Evolutionary conservation across 1,140 invertebrate genomes (phyloP).

Genomic region (Procambarus virginalis): DNA sequence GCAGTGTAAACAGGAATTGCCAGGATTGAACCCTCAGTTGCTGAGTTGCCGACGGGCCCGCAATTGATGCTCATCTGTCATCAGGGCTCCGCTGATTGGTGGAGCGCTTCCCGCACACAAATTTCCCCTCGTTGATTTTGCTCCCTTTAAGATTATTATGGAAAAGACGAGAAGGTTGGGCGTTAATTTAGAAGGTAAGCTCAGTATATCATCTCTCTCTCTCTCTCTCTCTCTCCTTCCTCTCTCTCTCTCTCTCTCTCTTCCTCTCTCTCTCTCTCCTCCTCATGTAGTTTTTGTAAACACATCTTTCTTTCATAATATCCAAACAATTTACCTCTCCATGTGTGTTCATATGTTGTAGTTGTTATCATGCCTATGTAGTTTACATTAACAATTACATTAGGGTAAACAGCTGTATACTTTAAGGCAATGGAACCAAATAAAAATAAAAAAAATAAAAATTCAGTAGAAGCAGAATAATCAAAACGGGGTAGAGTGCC

Average conservation of each 20-base stretch:
- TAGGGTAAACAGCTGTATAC: too few relatives aligned
- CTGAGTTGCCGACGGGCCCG: constrained; percentile 28
- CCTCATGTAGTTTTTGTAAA: too few relatives aligned
- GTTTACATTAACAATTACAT: too few relatives aligned
- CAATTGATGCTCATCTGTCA: constrained; percentile 63
- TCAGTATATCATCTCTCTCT: not conserved
- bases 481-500: too few relatives aligned
- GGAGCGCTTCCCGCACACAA: not conserved
- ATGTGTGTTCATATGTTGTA: too few relatives aligned
- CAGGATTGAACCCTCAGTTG: constrained; percentile 28
- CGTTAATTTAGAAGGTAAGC: not conserved
- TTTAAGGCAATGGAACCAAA: too few relatives aligned
- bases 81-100: constrained; percentile 43
- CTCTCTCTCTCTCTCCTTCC: not conserved
- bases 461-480: too few relatives aligned
- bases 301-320: too few relatives aligned
- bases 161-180: not conserved
- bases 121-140: constrained; percentile 11
- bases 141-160: not conserved
- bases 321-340: too few relatives aligned
- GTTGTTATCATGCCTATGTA: too few relatives aligned
- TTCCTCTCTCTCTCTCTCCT: too few relatives aligned
- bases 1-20: constrained; percentile 62
- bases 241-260: not conserved
- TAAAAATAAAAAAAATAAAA: too few relatives aligned